These are phyloP conservation scores for Sinocyclocheilus anshuiensis DNA, from an alignment of 2,113 vertebrate genomes.

Conservation along the genomic window DNA sequence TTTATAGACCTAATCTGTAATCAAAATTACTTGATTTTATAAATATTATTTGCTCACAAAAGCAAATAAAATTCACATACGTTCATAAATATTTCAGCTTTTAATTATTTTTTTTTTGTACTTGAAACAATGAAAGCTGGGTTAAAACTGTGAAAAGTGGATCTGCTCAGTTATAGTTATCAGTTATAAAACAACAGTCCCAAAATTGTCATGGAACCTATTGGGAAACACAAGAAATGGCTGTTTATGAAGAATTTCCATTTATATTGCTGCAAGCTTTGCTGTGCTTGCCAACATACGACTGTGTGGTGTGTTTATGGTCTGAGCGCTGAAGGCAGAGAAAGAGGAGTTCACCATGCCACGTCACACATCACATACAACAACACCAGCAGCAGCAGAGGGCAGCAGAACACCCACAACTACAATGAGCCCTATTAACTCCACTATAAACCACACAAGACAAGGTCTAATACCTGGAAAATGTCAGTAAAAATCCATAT, in stretches of 20 bases:
- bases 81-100: neutral
- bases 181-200: slow-evolving; percentile 7
- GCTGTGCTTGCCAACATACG: neutral
- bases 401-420: slow-evolving; percentile 29
- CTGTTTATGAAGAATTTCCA: slow-evolving; percentile 26
- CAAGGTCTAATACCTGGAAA: neutral
- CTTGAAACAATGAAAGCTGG: neutral
- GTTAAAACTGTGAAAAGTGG: neutral
- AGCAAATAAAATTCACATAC: neutral
- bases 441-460: neutral
- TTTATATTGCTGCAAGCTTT: slow-evolving; percentile 29
- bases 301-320: neutral
- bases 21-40: neutral
- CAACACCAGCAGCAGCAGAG: slow-evolving; percentile 33
- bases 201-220: slow-evolving; percentile 21
- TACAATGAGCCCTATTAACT: neutral
- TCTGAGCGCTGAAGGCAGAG: neutral
- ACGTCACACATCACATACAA: neutral
- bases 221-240: slow-evolving; percentile 2
- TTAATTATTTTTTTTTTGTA: neutral
- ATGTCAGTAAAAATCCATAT: neutral
- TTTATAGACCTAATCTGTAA: neutral
- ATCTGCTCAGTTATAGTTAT: neutral
- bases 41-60: neutral
- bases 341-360: neutral